These are phyloP conservation scores for Chiloscyllium punctatum DNA, from an alignment of 2,797 vertebrate genomes.

Conservation along the genomic window DNA sequence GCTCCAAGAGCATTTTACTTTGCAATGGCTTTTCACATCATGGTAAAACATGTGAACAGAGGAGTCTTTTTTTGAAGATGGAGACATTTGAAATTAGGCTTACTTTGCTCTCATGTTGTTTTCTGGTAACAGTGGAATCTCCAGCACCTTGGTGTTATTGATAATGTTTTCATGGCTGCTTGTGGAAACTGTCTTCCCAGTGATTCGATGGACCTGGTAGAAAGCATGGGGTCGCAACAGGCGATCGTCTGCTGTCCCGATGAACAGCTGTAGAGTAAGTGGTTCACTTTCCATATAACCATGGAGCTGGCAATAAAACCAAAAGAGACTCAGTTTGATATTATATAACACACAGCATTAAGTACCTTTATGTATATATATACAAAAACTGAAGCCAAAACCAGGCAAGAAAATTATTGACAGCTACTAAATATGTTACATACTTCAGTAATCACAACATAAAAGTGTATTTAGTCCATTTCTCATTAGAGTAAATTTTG, in stretches of 20 bases:
- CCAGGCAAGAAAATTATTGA: conserved; percentile 49
- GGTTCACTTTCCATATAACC: conserved; percentile 96
- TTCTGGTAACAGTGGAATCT: conserved; percentile 84
- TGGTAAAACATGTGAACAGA: background rate
- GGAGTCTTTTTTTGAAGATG: background rate
- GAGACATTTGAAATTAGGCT: conserved; percentile 51
- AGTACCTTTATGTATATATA: conserved; percentile 49
- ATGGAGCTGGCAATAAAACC: conserved; percentile 83
- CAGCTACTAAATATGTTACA: conserved; percentile 52
- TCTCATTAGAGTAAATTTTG: conserved; percentile 48
- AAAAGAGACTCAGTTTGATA: conserved; percentile 61
- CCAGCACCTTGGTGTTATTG: conserved; percentile 95
- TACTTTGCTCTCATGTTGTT: conserved; percentile 97
- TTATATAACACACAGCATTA: conserved; percentile 42
- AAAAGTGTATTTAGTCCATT: conserved; percentile 48
- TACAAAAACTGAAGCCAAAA: conserved; percentile 47
- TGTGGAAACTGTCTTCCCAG: conserved; percentile 94
- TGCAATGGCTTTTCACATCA: background rate
- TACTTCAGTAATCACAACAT: conserved; percentile 45
- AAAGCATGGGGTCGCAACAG: conserved; percentile 96
- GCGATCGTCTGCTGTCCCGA: conserved; percentile 96
- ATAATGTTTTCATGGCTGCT: conserved; percentile 93
- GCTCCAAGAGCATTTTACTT: background rate
- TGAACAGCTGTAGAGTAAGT: conserved; percentile 96
- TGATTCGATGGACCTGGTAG: conserved; percentile 99